Evolutionary conservation across 2,113 vertebrate species (phyloP), one percentile per base, ranked within the genome.

Genomic region (Chionomys nivalis): DNA sequence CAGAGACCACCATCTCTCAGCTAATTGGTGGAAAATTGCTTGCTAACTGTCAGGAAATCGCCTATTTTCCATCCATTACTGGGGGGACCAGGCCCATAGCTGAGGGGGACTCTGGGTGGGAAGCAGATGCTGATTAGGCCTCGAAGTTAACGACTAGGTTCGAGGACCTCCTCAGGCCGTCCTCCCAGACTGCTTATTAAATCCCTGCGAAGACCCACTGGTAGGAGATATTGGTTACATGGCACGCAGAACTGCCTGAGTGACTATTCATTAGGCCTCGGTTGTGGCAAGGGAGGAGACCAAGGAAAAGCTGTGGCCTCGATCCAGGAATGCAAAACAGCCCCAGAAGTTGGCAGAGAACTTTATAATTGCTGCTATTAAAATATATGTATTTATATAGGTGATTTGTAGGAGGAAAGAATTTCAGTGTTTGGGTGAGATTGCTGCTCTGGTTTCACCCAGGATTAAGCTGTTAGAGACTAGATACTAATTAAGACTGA

Each of bases 311-410:
- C 58, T 52, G 85, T 98, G 98, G 98, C 98, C 94, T 94, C 75
- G 28, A 93, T 97, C 98, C 98, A 98, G 98, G 98, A 98, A 98
- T 98, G 98, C 98, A 98, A 98, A 98, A 97, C 96, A 98, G 97
- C 96, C 97, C 97, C 98, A 96, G 97, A 98, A 98, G 97, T 94
- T 98, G 98, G 98, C 98, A 98, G 98, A 98, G 98, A 97, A 97
- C 96, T 98, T 98, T 97, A 97, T 98, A 98, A 99, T 98, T 98
- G 98, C 98, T 96, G 97, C 98, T 99, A 98, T 98, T 98, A 98
- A 99, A 98, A 98, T 97, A 98, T 97, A 97, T 87, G 96, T 93
- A 97, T 23, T 89, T 97, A 98, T 98, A 96, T 94, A 97, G 97
- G 95, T 97, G 97, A 98, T 98, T 97, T 98, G 94, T 97, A 98